These are phyloP conservation scores for Coronaproctus castanopsis DNA, from an alignment of 2,888 invertebrate genomes.

Conservation along the genomic window DNA sequence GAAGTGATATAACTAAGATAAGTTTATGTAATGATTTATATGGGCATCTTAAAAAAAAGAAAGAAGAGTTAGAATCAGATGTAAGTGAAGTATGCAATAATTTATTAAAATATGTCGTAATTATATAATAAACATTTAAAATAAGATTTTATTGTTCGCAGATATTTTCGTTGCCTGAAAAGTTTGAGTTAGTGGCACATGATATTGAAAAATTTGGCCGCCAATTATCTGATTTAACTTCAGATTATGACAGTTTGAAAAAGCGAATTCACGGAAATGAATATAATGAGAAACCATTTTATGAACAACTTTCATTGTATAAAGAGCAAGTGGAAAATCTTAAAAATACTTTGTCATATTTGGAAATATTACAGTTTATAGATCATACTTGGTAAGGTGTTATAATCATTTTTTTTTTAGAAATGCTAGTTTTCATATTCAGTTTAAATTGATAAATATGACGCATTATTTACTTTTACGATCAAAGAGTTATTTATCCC, in stretches of 20 bases:
- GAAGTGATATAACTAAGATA: constrained; percentile 3
- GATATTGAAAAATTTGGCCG: not conserved
- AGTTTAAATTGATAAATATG: not conserved
- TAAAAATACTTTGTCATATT: constrained; percentile 5
- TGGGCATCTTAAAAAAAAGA: not conserved
- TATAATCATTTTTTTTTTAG: not conserved
- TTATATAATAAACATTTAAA: not conserved
- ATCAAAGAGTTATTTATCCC: not conserved
- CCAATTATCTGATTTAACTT: not conserved
- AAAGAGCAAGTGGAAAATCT: not conserved
- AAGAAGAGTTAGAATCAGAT: constrained; percentile 4
- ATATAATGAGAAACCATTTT: constrained; percentile 3
- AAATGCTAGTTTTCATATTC: not conserved
- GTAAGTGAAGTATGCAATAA: not conserved
- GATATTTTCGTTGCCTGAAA: not conserved
- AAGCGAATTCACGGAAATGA: constrained; percentile 2
- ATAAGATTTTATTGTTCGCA: not conserved
- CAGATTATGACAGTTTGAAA: not conserved
- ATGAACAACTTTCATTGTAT: constrained; percentile 1
- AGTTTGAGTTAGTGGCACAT: not conserved
- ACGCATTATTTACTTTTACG: too few species aligned
- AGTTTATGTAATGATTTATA: constrained; percentile 3
- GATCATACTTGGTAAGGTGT: constrained; percentile 4
- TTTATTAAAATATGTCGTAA: not conserved
- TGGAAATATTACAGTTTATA: constrained; percentile 6